Evolutionary conservation across 1,140 invertebrate species (phyloP), one percentile per base, ranked within the genome.

Genomic region (Diachasma alloeum): DNA sequence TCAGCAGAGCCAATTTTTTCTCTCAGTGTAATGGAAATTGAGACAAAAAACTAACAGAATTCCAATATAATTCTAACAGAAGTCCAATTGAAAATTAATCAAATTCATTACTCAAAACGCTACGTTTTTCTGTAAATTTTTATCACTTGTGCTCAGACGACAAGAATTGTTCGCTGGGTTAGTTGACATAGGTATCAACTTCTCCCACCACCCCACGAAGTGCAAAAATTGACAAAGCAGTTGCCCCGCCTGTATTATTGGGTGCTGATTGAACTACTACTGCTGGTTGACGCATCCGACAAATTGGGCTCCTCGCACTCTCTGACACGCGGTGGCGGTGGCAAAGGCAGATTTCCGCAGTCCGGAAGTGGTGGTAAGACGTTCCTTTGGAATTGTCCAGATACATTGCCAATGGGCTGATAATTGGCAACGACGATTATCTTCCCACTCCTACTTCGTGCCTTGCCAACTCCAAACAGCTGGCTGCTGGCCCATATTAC

Each of bases 341-440:
- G 89, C 46, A 87, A 81, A 17, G 88, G 85, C 10, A 84, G 63
- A 24, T 89, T 89, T 66, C 90, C 88, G 70, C 90, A 91, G 80
- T 93, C 92, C 1, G 92, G 91, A 31, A 92, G 85, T 1, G 94
- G 94, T 6, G 94, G 94, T 15, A 94, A 89, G 1, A 97, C 95
- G 86, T 97, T 96, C 71, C 92, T 90, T 80, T 94, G 91, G 84
- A 95, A 96, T 19, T 92, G 91, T 0, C 95, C 95, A 1, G 93
- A 93, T 13, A 94, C 89, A 84, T 97, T 97, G 4, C 96, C 96
- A 0, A 92, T 89, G 0, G 95, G 95, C 13, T 92, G 91, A 83
- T 97, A 97, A 85, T 95, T 95, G 1, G 94, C 95, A 0, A 97
- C 95, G 0, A 96, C 95, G 72, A 94, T 92, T 6, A 94, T 91